Percentiles rank a stretch among this genome's conserved stretches.
These are phyloP conservation scores for Drosophila teissieri DNA, from an alignment of 1,140 invertebrate species.

Conservation along the genomic window DNA sequence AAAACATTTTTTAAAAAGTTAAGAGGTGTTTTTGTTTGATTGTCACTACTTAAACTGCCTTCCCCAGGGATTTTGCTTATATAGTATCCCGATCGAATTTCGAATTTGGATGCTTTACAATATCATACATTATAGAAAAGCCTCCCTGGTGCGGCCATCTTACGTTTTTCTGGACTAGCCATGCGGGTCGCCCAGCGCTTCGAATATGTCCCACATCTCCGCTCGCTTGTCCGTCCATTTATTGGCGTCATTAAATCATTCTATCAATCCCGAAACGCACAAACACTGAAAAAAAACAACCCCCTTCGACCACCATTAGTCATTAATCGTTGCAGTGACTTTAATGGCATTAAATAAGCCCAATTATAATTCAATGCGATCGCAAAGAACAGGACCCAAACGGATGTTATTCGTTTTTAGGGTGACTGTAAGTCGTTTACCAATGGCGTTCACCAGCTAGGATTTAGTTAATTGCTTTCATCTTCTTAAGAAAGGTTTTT, in stretches of 20 bases:
- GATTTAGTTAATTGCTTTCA: constrained; percentile 72
- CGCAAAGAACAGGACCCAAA: constrained; percentile 26
- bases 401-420: constrained; percentile 23
- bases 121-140: too few relatives aligned
- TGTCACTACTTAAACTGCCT: too few relatives aligned
- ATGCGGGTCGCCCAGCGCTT: constrained; percentile 62
- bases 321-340: constrained; percentile 80
- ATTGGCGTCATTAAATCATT: constrained; percentile 82
- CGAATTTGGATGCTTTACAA: neutral
- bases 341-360: constrained; percentile 82
- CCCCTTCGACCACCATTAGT: constrained; percentile 62
- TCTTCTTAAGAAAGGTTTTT: constrained; percentile 6
- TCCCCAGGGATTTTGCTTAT: too few relatives aligned
- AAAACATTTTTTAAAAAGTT: too few relatives aligned
- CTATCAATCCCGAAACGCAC: constrained; percentile 70
- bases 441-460: constrained; percentile 14
- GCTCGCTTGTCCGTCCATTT: constrained; percentile 63
- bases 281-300: constrained; percentile 13
- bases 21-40: neutral
- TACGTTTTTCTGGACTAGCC: constrained; percentile 39
- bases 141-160: constrained; percentile 63
- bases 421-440: constrained; percentile 36
- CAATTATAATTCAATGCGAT: constrained; percentile 79
- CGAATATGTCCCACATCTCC: constrained; percentile 75
- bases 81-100: too few relatives aligned